Conservation (phyloP, 2,113 vertebrate genomes). For the Oryzias curvinotus region DNA sequence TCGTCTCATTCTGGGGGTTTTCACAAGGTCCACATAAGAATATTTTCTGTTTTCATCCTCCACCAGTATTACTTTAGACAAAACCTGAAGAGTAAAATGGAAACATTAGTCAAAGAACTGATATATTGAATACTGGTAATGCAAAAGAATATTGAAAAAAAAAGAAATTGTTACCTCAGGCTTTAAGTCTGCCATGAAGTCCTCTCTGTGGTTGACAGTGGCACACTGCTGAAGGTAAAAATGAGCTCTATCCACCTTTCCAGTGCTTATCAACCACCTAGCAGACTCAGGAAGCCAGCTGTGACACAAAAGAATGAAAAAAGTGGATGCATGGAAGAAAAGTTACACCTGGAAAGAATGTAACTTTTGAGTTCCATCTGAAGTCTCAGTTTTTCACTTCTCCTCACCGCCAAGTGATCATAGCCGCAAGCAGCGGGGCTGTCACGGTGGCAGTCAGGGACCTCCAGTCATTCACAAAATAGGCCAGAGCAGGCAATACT, state of each 20-base stretch:
- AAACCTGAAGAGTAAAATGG: slow-evolving; percentile 19
- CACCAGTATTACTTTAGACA: slow-evolving; percentile 49
- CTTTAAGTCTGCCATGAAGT: slow-evolving; percentile 66
- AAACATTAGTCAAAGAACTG: slow-evolving; percentile 1
- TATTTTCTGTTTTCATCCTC: slow-evolving; percentile 53
- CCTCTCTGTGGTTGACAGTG: slow-evolving; percentile 69
- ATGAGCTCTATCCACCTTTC: slow-evolving; percentile 75
- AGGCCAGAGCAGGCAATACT: slow-evolving; percentile 57
- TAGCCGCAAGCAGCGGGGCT: slow-evolving; percentile 47
- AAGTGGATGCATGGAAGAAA: no score
- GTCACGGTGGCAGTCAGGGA: slow-evolving; percentile 40
- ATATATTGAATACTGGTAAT: background rate
- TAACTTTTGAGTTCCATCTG: background rate
- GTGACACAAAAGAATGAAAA: background rate
- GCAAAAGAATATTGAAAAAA: background rate
- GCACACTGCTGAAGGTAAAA: slow-evolving; percentile 79
- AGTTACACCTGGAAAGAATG: background rate
- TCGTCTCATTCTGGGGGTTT: slow-evolving; percentile 51
- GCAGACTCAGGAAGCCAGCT: slow-evolving; percentile 91
- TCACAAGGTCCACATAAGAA: slow-evolving; percentile 59
- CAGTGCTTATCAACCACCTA: slow-evolving; percentile 84
- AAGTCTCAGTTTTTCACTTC: background rate
- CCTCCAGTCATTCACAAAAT: slow-evolving; percentile 70
- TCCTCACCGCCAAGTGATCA: slow-evolving; percentile 67
- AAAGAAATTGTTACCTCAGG: slow-evolving; percentile 66